A percentile compares a stretch with the other conserved stretches of the same genome.
These are phyloP conservation scores for Dyspetes luteomarginatus DNA, from an alignment of 2,888 invertebrate genomes.

Conservation along the genomic window DNA sequence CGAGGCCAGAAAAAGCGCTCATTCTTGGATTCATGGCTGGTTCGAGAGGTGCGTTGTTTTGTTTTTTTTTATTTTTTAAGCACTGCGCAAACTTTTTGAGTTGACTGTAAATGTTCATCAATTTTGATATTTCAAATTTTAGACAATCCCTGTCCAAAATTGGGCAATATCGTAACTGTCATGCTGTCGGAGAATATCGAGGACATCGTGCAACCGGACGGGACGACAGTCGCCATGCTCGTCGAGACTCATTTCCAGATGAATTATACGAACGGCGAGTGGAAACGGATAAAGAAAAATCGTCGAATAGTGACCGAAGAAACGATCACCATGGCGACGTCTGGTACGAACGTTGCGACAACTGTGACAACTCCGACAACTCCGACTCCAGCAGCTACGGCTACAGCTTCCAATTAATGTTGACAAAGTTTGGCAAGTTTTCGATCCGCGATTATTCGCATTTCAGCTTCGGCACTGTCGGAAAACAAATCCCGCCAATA, in stretches of 20 bases:
- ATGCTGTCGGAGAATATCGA: conserved; percentile 97
- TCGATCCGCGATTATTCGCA: conserved; percentile 12
- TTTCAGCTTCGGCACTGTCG: conserved; percentile 16
- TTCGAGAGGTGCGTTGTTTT: conserved; percentile 88
- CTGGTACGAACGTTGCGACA: conserved; percentile 69
- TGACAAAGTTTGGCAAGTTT: conserved; percentile 12
- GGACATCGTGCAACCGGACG: conserved; percentile 93
- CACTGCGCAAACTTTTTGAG: too few relatives aligned
- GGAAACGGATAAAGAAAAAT: conserved; percentile 97
- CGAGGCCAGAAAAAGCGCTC: conserved; percentile 97
- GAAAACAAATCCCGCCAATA: conserved; percentile 18
- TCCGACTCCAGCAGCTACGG: conserved; percentile 72
- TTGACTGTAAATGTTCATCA: not conserved
- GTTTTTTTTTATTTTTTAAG: too few relatives aligned
- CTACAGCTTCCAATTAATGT: conserved; percentile 75
- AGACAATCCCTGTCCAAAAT: conserved; percentile 98
- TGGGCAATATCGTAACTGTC: conserved; percentile 98
- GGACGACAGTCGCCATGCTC: conserved; percentile 90
- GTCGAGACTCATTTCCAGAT: conserved; percentile 99
- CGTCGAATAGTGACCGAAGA: conserved; percentile 87
- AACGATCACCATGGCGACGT: conserved; percentile 68
- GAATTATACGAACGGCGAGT: conserved; percentile 99
- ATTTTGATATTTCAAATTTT: too few relatives aligned
- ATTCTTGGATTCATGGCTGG: conserved; percentile 99
- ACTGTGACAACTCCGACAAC: conserved; percentile 76